A percentile compares a stretch with the other conserved stretches of the same genome.
Evolutionary conservation across 2,888 invertebrate genomes (phyloP).

Genomic region (Aquatica leii): DNA sequence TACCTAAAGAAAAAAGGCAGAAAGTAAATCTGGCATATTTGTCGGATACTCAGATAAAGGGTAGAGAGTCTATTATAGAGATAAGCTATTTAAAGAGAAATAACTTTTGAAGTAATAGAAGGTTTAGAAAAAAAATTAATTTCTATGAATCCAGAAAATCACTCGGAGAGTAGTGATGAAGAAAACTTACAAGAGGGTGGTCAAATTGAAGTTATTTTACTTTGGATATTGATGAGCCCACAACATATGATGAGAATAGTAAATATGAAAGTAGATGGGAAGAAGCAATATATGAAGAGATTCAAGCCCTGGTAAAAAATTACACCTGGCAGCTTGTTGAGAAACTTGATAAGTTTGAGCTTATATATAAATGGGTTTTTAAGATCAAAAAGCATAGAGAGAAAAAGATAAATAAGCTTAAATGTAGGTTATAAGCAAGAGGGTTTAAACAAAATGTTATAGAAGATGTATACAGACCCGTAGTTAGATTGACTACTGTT

Average conservation of each 20-base stretch:
- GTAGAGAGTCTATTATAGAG: background rate
- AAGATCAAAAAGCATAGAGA: conserved; percentile 2
- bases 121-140: background rate
- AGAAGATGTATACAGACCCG: too few relatives aligned
- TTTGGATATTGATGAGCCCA: background rate
- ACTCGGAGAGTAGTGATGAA: background rate
- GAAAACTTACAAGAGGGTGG: background rate
- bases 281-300: background rate
- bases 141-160: background rate
- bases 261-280: background rate
- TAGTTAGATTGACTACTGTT: too few relatives aligned
- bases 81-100: background rate
- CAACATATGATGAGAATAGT: background rate
- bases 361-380: conserved; percentile 10
- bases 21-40: conserved; percentile 1
- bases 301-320: background rate
- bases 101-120: background rate
- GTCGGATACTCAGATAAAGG: conserved; percentile 1
- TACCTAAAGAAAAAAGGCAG: too few relatives aligned
- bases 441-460: conserved; percentile 9
- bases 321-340: too few relatives aligned
- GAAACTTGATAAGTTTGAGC: background rate
- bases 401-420: background rate
- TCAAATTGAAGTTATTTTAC: background rate
- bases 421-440: background rate